Base-by-base conservation (phyloP, 1,140 invertebrate species). In the Drosophila jambulina region DNA sequence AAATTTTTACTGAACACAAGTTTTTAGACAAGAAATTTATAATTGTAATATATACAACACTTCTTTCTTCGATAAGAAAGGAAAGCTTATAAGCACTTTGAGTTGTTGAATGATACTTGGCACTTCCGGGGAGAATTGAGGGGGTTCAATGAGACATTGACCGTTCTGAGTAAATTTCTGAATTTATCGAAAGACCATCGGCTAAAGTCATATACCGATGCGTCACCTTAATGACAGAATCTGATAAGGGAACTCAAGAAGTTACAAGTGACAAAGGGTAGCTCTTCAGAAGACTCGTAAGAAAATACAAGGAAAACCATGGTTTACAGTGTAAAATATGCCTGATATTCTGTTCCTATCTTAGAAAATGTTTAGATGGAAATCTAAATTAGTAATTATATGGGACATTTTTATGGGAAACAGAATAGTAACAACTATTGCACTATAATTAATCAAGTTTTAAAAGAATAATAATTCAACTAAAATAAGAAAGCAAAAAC, bases 121-220 rank as follows among this genome's bases (percentile, higher is more conserved):
- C 21, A 56, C 49, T 60, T 69, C 61, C 65, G 61, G 34, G 21
- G 43, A 15, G 7, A 49, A 27, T 43, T 27, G 1, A 42, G 23
- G 6, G 32, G n/a, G 7, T 51, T 68, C 8, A 49, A 57, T 23
- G 51, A 63, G 21, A 8, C 27, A 65, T 65, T 65, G 61, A 60
- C 38, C 19, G 42, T 40, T 43, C 36, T 13, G 27, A 32, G 19
- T 19, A 64, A 61, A 19, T 9, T 17, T 29, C 25, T 27, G 17
- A 12, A 34, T 61, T 62, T 65, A 65, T 61, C 23, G 15, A 32
- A 45, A 51, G 38, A 13, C 27, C 19, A 65, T 17, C 9, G 45
- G 2, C 59, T 19, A 13, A 40, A 51, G 45, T 32, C 25, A 49
- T 42, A 36, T 17, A 25, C 10, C 32, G 15, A 45, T 65, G 57